Base-by-base conservation (phyloP, 2,113 vertebrate genomes). In the Ploceus nigricollis region DNA sequence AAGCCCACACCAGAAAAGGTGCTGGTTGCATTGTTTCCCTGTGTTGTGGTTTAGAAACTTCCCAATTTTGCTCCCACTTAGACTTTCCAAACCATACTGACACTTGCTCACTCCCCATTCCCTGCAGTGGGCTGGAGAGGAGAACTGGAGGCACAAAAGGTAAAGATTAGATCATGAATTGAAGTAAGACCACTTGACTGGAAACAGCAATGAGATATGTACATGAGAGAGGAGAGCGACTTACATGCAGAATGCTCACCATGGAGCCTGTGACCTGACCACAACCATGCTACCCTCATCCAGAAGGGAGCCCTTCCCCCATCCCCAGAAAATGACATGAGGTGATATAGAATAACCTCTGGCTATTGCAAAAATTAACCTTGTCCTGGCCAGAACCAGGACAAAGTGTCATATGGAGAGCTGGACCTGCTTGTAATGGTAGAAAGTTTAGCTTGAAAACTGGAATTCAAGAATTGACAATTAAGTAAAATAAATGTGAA, bases 11-110 rank as follows among this genome's bases (percentile, higher is more conserved):
- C 30, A 66, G 35, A 56, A 57, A 3, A 50, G 42, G 31, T 79
- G 57, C 60, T 63, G 58, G 40, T 63, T 82, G 45, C 44, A 19
- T 3, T 45, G 21, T 66, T 87, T 82, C 37, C 28, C 16, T 23
- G 1, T 60, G 17, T 60, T 0, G 0, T 68, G 16, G 17, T 82
- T 45, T 60, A 54, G 61, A 50, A 68, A 47, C 24, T 61, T 57
- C 47, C 8, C 70, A 40, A 0, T 47, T 47, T n/a, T 40, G 39
- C 39, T 75, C n/a, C n/a, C 17, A 19, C 39, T 30, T 58, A 45
- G 20, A n/a, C 28, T 54, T 28, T 60, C 28, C 14, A 53, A 60
- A 53, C 24, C 8, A 15, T 37, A 17, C 16, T 60, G 45, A 39
- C 6, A 7, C 53, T 75, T 68, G 13, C 53, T 53, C 17, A 17